Evolutionary conservation across 2,888 invertebrate genomes (phyloP).

Genomic region (Matsumyia berberina): DNA sequence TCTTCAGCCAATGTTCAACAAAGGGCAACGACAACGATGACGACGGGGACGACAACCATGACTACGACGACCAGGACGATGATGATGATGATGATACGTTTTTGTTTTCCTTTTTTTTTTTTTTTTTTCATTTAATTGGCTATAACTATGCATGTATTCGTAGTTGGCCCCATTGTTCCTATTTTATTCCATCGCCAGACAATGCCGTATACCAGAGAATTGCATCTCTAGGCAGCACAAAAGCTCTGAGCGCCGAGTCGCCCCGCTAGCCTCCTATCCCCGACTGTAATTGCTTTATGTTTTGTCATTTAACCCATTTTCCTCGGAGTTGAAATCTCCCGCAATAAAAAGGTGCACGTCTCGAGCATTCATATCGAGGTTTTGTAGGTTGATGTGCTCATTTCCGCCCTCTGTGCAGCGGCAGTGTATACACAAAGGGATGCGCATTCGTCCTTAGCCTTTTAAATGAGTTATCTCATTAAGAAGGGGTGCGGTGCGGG

Average conservation of each 20-base stretch:
- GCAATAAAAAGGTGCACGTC: conserved; percentile 72
- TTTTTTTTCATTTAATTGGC: conserved; percentile 53
- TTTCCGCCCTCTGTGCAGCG: conserved; percentile 42
- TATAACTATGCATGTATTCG: conserved; percentile 46
- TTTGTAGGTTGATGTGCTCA: conserved; percentile 70
- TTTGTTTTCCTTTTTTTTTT: conserved; percentile 47
- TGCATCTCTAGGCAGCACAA: conserved; percentile 48
- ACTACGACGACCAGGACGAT: conserved; percentile 17
- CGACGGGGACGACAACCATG: neutral
- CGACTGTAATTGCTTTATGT: conserved; percentile 73
- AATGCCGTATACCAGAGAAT: conserved; percentile 40
- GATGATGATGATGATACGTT: conserved; percentile 50
- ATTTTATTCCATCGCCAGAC: conserved; percentile 64
- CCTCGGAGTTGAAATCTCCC: conserved; percentile 54
- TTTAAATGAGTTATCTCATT: conserved; percentile 73
- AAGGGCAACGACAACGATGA: conserved; percentile 40
- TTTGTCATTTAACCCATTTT: conserved; percentile 75
- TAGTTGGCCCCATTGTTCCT: conserved; percentile 53
- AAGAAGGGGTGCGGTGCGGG: neutral
- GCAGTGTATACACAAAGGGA: conserved; percentile 22
- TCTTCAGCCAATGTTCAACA: conserved; percentile 68
- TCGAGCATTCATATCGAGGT: conserved; percentile 70
- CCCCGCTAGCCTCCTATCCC: neutral
- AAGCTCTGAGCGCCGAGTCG: conserved; percentile 30
- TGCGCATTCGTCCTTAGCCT: conserved; percentile 66